Evolutionary conservation across 2,797 vertebrate species (phyloP), one percentile per base, ranked within the genome.

Genomic region (Phyllotis vaccarum): DNA sequence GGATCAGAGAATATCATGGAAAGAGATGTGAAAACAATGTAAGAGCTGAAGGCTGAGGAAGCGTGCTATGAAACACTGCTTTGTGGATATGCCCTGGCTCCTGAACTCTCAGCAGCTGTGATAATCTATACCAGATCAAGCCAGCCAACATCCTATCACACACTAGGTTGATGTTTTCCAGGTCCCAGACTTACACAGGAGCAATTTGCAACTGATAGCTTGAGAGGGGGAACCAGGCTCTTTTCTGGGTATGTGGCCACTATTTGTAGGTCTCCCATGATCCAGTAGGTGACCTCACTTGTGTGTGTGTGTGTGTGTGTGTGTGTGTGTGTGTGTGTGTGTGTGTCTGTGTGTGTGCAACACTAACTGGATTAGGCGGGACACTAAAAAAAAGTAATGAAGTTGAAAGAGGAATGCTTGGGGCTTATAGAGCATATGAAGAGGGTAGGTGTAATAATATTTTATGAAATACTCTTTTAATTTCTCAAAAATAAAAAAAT

Each of bases 361-460:
- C 27, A 76, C 1, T 76, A 76, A 46, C 27, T 49, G 37, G 14
- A 76, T 31, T 76, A 31, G 31, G 43, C 49, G 8, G 7, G 46
- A 29, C 29, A 49, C 16, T 1, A 17, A 29, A 76, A 75, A n/a
- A 52, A 52, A 27, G 21, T 21, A 31, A 22, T 22, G 10, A 34
- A 34, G 3, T 64, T 64, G 1, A 6, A 34, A 64, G 10, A 2
- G 22, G 21, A 0, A 2, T 49, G 3, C 31, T 49, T 68, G 62
- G 21, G 64, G 2, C n/a, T 24, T 68, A n/a, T 7, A 52, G 43
- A 4, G 13, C 24, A 68, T 14, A 52, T 68, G n/a, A n/a, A n/a
- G 14, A 24, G 21, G 31, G 3, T 52, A n/a, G 3, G 6, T 17
- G 16, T 7, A 64, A n/a, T 5, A n/a, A 86, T 68, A 37, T 86